Evolutionary conservation across 2,113 vertebrate genomes (phyloP), one percentile per base, ranked within the genome.

Genomic region (Corythoichthys intestinalis): DNA sequence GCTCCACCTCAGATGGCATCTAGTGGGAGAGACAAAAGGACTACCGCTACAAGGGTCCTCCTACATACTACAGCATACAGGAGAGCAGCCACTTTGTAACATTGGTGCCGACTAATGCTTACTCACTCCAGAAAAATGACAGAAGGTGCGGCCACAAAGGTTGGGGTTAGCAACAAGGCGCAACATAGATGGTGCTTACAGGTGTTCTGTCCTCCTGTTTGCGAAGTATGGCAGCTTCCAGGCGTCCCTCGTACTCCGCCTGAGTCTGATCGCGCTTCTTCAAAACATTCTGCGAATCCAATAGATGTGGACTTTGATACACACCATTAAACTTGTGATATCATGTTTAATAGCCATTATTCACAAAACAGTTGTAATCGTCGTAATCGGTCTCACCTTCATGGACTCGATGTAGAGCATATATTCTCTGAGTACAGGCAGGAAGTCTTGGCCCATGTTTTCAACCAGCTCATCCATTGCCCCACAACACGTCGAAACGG

Each of bases 201-300:
- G 94, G 94, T 59, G 93, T 94, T 66, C 91, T 94, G 48, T 98
- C 96, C 76, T 99, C 96, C 70, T 89, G 87, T 86, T 93, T 96
- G 69, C 93, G 94, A 60, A 96, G 86, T 44, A 94, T 86, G 67
- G 95, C 93, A 2, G 94, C 94, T 89, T 99, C 97, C 69, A 98
- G 86, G 78, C 96, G 96, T 74, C 95, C 91, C 89, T 99, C 97
- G 8, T 98, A 99, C 73, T 98, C 97, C 0, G 96, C 97, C 90
- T 99, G 97, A 69, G 94, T 94, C 74, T 98, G 96, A 82, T 99
- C 97, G 77, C 97, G 91, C 88, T 96, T 98, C 92, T 95, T 96
- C 85, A 99, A 68, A 13, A 99, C 97, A 15, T 90, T 95, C 97
- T 99, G 78, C 0, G 39, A 70, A 70, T 17, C 67, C 90, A 77